phyloP scores from a whole-genome alignment of 1,140 invertebrate genomes.

The Ephestia elutella region DNA sequence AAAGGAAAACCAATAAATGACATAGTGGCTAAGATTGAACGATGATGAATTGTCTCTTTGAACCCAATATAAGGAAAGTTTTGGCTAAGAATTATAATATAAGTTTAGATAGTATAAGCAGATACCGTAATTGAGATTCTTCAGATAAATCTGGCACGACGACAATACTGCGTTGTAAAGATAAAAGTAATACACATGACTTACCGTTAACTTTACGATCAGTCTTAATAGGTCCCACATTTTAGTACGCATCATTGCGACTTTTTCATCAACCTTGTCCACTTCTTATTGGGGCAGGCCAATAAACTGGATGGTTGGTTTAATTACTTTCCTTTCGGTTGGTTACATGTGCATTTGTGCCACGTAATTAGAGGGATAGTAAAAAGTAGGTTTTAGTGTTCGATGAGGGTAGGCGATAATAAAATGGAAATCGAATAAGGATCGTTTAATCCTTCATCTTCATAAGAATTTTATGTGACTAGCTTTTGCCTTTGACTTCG shows the following conservation, averaged over 20 bases:
- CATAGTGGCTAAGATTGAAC: too few relatives aligned
- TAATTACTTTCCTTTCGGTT: not conserved
- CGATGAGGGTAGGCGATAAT: not conserved
- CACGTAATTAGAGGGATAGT: not conserved
- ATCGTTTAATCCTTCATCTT: too few relatives aligned
- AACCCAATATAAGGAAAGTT: too few relatives aligned
- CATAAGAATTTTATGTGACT: too few relatives aligned
- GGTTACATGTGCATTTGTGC: not conserved
- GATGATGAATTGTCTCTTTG: too few relatives aligned
- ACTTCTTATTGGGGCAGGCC: not conserved
- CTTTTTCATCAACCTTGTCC: conserved; percentile 3
- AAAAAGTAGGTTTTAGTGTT: not conserved
- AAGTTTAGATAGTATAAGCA: too few relatives aligned
- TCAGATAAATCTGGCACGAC: not conserved
- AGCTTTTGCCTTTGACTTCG: too few relatives aligned
- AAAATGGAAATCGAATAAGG: not conserved
- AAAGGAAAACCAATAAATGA: too few relatives aligned
- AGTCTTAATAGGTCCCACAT: not conserved
- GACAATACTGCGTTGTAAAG: not conserved
- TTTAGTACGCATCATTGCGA: not conserved
- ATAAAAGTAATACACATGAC: not conserved
- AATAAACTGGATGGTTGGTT: conserved; percentile 1
- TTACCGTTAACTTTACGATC: not conserved
- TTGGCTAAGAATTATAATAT: too few relatives aligned
- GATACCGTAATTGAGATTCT: not conserved